Evolutionary conservation across 2,113 vertebrate species (phyloP).

Genomic region (Murina feae): DNA sequence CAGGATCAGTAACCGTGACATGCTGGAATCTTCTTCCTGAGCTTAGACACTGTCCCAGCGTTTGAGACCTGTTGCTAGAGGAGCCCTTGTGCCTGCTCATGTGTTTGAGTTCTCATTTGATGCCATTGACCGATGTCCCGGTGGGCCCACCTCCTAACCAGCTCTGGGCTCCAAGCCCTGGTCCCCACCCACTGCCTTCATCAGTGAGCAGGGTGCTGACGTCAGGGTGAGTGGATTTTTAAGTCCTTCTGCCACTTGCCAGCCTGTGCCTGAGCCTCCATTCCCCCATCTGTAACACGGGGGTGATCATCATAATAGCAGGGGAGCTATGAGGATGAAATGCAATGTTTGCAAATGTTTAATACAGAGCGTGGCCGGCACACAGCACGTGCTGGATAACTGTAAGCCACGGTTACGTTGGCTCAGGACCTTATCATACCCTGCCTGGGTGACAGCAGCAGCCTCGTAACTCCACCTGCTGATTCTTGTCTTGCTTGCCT

Average conservation of each 20-base stretch:
- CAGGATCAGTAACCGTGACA: neutral
- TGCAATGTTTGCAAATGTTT: neutral
- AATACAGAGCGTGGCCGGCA: neutral
- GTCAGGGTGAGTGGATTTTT: neutral
- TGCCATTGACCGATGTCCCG: neutral
- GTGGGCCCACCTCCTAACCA: neutral
- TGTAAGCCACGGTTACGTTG: neutral
- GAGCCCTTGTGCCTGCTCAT: neutral
- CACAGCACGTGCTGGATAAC: accelerated
- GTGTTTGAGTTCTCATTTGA: neutral
- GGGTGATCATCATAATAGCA: neutral
- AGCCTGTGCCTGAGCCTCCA: neutral
- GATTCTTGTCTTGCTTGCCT: neutral
- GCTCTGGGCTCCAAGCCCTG: neutral
- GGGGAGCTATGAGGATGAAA: neutral
- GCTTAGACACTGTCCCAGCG: neutral
- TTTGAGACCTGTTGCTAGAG: neutral
- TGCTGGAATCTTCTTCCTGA: neutral
- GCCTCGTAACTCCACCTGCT: neutral
- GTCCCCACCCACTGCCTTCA: neutral
- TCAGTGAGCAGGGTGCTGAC: neutral
- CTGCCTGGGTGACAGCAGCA: neutral
- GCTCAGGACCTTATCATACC: neutral
- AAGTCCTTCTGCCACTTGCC: neutral
- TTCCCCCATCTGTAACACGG: neutral